phyloP scores from a whole-genome alignment of 2,888 invertebrate genomes.

The Saturnia japonica region DNA sequence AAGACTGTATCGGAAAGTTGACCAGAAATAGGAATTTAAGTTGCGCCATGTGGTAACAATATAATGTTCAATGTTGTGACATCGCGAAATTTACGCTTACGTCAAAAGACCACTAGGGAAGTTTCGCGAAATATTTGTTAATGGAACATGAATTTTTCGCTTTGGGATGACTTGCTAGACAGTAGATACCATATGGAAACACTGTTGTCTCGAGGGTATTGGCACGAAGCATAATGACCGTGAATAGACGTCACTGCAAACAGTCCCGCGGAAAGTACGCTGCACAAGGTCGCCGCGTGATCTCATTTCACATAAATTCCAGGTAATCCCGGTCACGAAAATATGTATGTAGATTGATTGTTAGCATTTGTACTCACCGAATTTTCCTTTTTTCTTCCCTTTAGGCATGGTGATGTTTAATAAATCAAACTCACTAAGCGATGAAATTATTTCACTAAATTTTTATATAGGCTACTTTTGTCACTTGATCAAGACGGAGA shows the following conservation, averaged over 20 bases:
- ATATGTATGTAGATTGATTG: neutral
- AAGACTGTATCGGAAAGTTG: neutral
- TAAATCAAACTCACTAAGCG: slow-evolving; percentile 58
- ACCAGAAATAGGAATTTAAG: neutral
- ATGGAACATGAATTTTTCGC: neutral
- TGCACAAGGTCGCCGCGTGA: slow-evolving; percentile 79
- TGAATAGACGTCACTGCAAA: slow-evolving; percentile 55
- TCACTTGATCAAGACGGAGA: slow-evolving; percentile 89
- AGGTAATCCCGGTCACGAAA: slow-evolving; percentile 34
- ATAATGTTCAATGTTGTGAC: slow-evolving; percentile 9
- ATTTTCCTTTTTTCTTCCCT: slow-evolving; percentile 89
- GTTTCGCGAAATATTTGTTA: neutral
- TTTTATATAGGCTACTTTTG: slow-evolving; percentile 64
- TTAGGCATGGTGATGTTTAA: slow-evolving; percentile 85
- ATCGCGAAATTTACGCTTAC: slow-evolving; percentile 2
- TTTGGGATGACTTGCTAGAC: neutral
- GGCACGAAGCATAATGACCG: slow-evolving; percentile 43
- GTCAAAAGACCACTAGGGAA: neutral
- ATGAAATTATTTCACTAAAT: slow-evolving; percentile 81
- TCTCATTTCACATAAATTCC: slow-evolving; percentile 65
- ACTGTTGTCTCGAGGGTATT: slow-evolving; percentile 32
- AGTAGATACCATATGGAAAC: slow-evolving; percentile 48
- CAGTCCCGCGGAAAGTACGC: slow-evolving; percentile 60
- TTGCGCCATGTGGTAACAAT: slow-evolving; percentile 3
- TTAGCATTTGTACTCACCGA: slow-evolving; percentile 76